Base-by-base conservation (phyloP, 1,140 invertebrate genomes). In the Octopus bimaculoides region DNA sequence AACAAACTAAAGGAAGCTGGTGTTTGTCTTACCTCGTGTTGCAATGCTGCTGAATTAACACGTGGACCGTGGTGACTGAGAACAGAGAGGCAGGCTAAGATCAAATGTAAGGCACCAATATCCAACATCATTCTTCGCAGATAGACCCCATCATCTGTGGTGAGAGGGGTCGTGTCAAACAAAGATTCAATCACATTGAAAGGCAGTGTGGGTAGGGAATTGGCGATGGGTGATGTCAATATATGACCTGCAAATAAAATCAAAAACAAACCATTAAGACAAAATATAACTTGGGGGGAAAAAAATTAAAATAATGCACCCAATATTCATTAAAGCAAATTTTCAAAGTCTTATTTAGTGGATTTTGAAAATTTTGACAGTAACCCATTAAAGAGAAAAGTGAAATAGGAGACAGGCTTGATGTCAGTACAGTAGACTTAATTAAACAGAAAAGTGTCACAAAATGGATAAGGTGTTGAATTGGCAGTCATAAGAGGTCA, bases 81-180 rank as follows among this genome's bases (percentile, higher is more conserved):
- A 7, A 96, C 94, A 1, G 96, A 95, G 41, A 97, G 91, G 87
- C 96, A 97, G 55, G 95, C 94, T 1, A 98, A 92, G 77, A 97
- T 91, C 5, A 97, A 91, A 84, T 96, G 93, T 84, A 97, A 92
- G 61, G 95, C 95, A 14, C 96, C 96, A 52, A 94, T 93, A 77
- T 95, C 94, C 81, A 97, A 92, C 77, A 95, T 94, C 85, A 95
- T 94, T 6, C 93, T 91, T n/a, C 96, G 91, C 74, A 97, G 87
- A 77, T 94, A 87, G 12, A 94, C 91, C 0, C 95, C 96, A 85
- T 96, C 95, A 83, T 96, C 94, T 4, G 95, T 95, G n/a, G 92
- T 94, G 4, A 94, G 91, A 0, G 95, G 94, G 14, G 94, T 94
- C 69, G 93, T 92, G 84, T 96, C 95, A 75, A 97, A 92, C 54